These are phyloP conservation scores for Perognathus longimembris DNA, from an alignment of 2,113 vertebrate species.

Conservation along the genomic window DNA sequence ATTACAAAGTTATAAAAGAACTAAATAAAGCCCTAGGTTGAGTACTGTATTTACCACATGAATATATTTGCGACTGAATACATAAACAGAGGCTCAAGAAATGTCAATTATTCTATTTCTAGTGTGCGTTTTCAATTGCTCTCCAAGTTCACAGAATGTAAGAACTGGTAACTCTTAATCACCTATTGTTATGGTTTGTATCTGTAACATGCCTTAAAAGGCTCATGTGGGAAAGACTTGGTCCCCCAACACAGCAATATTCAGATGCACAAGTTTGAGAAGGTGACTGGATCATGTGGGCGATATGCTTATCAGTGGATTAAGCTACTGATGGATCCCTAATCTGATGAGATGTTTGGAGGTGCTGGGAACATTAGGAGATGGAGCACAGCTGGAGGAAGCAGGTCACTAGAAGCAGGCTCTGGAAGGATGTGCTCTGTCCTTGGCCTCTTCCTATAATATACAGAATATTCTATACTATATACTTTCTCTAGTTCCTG, in stretches of 20 bases:
- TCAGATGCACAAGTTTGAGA: neutral
- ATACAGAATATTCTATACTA: no score
- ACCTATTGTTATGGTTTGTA: neutral
- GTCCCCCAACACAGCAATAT: neutral
- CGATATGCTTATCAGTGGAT: neutral
- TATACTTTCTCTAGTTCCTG: neutral
- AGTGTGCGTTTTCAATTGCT: neutral
- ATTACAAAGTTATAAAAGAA: neutral
- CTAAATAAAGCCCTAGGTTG: neutral
- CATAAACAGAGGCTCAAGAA: neutral
- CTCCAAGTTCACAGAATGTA: neutral
- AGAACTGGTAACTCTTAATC: neutral
- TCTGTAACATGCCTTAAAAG: neutral
- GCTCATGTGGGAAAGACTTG: neutral
- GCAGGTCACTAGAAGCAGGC: neutral
- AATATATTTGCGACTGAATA: neutral
- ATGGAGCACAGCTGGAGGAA: neutral
- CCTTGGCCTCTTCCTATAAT: no score
- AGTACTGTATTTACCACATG: neutral
- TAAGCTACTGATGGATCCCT: no score
- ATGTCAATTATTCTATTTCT: neutral
- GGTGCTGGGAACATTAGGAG: neutral
- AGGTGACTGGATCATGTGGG: neutral
- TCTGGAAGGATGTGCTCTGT: neutral
- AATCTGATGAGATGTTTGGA: neutral